phyloP scores from a whole-genome alignment of 2,888 invertebrate genomes.

The Nomada ruficornis region DNA sequence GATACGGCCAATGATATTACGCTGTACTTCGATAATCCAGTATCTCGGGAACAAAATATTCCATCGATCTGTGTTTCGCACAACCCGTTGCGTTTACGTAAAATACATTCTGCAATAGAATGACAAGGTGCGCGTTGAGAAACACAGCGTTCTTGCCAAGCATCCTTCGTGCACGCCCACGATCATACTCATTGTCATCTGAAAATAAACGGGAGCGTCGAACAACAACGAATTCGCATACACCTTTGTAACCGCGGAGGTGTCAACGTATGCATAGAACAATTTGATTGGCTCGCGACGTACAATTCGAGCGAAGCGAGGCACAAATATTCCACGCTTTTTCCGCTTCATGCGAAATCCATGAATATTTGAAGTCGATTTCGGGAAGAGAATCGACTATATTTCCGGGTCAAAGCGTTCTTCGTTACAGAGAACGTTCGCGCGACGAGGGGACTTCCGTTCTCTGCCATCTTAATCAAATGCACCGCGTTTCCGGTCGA shows the following conservation, averaged over 20 bases:
- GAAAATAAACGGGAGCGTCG: background rate
- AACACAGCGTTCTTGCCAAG: background rate
- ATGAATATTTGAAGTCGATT: background rate
- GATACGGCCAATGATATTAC: too few species aligned
- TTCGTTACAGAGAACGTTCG: background rate
- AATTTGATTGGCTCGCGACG: background rate
- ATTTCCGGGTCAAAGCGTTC: background rate
- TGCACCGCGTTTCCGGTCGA: slow-evolving; percentile 30
- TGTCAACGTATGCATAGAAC: background rate
- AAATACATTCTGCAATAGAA: too few species aligned
- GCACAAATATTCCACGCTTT: background rate
- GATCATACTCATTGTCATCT: background rate
- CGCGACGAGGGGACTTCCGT: background rate
- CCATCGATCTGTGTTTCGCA: too few species aligned
- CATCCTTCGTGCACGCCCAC: background rate
- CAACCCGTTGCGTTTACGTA: too few species aligned
- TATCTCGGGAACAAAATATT: too few species aligned
- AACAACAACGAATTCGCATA: background rate
- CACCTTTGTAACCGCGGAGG: background rate
- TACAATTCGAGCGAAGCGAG: background rate
- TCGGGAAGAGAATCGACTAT: background rate
- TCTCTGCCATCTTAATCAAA: slow-evolving; percentile 34
- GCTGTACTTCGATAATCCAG: too few species aligned
- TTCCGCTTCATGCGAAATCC: background rate
- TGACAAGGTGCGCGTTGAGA: background rate